A percentile compares a stretch with the other conserved stretches of the same genome.
These are phyloP conservation scores for Cepaea hortensis DNA, from an alignment of 2,888 invertebrate genomes.

Conservation along the genomic window DNA sequence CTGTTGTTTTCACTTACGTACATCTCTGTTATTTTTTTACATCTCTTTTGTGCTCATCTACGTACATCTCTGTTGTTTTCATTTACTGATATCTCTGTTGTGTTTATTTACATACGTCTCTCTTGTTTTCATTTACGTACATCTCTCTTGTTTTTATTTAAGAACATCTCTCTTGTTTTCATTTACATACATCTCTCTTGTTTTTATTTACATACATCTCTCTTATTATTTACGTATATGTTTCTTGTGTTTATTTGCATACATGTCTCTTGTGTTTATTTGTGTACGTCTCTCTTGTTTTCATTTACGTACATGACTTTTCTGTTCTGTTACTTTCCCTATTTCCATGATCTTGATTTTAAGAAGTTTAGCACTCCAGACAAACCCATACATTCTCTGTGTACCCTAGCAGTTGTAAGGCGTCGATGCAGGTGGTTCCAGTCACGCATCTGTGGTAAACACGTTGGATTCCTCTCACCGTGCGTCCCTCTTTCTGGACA, in stretches of 20 bases:
- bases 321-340: too few species aligned
- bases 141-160: neutral
- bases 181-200: neutral
- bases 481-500: too few species aligned
- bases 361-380: too few species aligned
- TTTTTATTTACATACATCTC: neutral
- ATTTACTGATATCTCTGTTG: neutral
- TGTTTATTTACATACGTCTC: neutral
- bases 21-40: too few species aligned
- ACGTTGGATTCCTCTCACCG: too few species aligned
- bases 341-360: too few species aligned
- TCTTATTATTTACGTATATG: neutral
- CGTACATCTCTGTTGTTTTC: neutral
- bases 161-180: neutral
- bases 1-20: too few species aligned
- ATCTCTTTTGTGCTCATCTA: neutral
- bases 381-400: too few species aligned
- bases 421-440: too few species aligned
- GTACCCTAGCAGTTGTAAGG: too few species aligned
- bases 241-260: neutral
- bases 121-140: neutral
- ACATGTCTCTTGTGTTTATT: neutral
- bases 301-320: too few species aligned
- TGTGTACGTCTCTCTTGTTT: neutral
- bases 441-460: too few species aligned